These are phyloP conservation scores for Mugil cephalus DNA, from an alignment of 2,113 vertebrate species.

Conservation along the genomic window DNA sequence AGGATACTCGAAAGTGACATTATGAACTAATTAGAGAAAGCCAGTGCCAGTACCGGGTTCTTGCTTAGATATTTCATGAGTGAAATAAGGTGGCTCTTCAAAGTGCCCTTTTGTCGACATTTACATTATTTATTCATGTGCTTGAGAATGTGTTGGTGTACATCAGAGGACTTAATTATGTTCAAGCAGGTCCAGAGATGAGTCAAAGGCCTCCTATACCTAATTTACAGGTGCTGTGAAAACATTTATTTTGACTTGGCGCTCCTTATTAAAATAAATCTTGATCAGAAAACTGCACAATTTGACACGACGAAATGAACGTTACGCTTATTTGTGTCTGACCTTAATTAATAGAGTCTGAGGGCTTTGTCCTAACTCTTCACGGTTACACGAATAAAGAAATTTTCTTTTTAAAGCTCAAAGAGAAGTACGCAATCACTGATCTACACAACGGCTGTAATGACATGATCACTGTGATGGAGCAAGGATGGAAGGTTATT, in stretches of 20 bases:
- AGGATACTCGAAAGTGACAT: constrained; percentile 10
- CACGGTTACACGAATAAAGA: too few species aligned
- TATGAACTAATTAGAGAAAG: constrained; percentile 17
- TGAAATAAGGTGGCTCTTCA: constrained; percentile 46
- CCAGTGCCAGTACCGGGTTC: not conserved
- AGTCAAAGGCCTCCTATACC: constrained; percentile 11
- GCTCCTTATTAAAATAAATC: too few species aligned
- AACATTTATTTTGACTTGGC: too few species aligned
- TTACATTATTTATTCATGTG: constrained; percentile 70
- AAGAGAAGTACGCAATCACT: too few species aligned
- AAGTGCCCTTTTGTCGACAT: constrained; percentile 57
- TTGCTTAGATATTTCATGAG: constrained; percentile 4
- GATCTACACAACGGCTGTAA: not conserved
- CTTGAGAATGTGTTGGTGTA: constrained; percentile 34
- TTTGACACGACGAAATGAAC: not conserved
- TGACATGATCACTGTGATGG: not conserved
- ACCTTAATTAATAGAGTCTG: not conserved
- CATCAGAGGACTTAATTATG: constrained; percentile 61
- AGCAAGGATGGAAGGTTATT: not conserved
- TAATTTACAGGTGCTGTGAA: too few species aligned
- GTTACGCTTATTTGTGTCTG: not conserved
- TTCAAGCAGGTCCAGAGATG: constrained; percentile 22
- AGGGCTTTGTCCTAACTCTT: too few species aligned
- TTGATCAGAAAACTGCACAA: not conserved
- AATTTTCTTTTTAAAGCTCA: too few species aligned